These are phyloP conservation scores for Lacanobia oleracea DNA, from an alignment of 2,888 invertebrate species.

Conservation along the genomic window DNA sequence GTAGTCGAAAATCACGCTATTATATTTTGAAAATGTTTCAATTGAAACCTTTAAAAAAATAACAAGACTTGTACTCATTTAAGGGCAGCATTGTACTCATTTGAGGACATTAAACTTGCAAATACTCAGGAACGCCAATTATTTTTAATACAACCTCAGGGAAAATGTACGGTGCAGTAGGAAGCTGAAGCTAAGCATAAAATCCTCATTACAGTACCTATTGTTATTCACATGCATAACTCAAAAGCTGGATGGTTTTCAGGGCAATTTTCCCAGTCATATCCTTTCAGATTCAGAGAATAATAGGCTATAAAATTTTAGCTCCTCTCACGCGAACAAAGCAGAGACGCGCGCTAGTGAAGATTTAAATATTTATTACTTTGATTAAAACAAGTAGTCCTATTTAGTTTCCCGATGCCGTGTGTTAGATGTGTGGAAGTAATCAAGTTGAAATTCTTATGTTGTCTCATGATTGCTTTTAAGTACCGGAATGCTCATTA, in stretches of 20 bases:
- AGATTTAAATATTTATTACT: conserved; percentile 62
- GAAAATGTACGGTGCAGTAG: conserved; percentile 23
- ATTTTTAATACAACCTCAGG: conserved; percentile 21
- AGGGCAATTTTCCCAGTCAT: conserved; percentile 64
- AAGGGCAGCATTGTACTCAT: neutral
- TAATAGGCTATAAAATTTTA: conserved; percentile 65
- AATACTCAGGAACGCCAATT: conserved; percentile 1
- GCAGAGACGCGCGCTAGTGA: conserved; percentile 50
- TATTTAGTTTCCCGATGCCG: conserved; percentile 40
- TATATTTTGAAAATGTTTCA: too few species aligned
- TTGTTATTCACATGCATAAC: conserved; percentile 59
- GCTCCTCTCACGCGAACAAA: conserved; percentile 56
- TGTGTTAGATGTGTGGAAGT: conserved; percentile 27
- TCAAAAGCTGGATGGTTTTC: conserved; percentile 58
- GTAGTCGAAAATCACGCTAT: neutral
- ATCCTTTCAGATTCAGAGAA: conserved; percentile 58
- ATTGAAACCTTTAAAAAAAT: neutral
- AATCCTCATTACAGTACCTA: conserved; percentile 59
- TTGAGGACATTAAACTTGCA: neutral
- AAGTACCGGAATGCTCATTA: conserved; percentile 2
- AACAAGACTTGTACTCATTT: too few species aligned
- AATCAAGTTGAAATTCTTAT: conserved; percentile 22
- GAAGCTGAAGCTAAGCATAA: conserved; percentile 40
- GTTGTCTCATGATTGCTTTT: conserved; percentile 22
- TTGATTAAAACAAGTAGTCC: conserved; percentile 61